A percentile compares a stretch with the other conserved stretches of the same genome.
These are phyloP conservation scores for Rhagologus leucostigma DNA, from an alignment of 2,113 vertebrate genomes.

Conservation along the genomic window DNA sequence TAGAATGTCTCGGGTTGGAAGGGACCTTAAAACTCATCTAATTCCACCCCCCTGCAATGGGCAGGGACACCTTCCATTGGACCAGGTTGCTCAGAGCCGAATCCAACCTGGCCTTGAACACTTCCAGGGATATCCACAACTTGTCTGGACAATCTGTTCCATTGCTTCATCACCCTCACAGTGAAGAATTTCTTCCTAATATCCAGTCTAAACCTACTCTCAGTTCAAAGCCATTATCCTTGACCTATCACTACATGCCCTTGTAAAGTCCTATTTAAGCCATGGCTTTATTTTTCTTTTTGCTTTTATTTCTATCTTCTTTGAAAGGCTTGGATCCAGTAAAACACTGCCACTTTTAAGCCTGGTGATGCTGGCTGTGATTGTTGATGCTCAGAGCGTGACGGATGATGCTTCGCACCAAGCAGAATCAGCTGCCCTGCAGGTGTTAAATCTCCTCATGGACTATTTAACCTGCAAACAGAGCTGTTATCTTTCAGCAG, in stretches of 20 bases:
- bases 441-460: conserved; percentile 3
- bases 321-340: not conserved
- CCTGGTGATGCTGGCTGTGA: not conserved
- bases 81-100: not conserved
- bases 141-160: not conserved
- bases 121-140: not conserved
- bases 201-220: not conserved
- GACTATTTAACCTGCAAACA: conserved; percentile 34
- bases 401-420: not conserved
- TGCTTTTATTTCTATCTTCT: not conserved
- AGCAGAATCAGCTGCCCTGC: not conserved
- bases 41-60: not conserved
- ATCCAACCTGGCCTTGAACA: not conserved
- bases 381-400: not conserved
- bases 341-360: not conserved
- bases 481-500: conserved; percentile 15
- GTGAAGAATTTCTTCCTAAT: not conserved
- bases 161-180: not conserved
- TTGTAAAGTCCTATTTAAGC: not conserved
- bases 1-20: not conserved
- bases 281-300: not conserved
- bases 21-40: not conserved
- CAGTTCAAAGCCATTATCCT: not conserved
- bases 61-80: not conserved
- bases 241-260: not conserved